phyloP scores from a whole-genome alignment of 2,888 invertebrate genomes.

The Leptopterna dolabrata region DNA sequence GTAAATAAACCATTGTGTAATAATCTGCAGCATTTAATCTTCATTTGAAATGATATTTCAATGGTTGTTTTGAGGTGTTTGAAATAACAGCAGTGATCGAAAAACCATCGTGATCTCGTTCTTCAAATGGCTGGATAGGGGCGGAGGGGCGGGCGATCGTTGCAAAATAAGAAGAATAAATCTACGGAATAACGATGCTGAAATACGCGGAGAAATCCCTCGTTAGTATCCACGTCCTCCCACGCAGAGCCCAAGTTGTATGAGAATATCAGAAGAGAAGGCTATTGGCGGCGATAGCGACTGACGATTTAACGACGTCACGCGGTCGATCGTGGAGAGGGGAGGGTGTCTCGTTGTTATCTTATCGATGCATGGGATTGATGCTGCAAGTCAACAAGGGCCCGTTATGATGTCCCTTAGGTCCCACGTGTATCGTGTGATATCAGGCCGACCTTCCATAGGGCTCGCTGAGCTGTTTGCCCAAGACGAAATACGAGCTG shows the following conservation, averaged over 20 bases:
- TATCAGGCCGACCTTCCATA: not conserved
- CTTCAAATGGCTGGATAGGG: too few species aligned
- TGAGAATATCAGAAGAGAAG: not conserved
- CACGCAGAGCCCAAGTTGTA: not conserved
- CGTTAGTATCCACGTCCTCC: not conserved
- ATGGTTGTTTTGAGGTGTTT: too few species aligned
- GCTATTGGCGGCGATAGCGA: not conserved
- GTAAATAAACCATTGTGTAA: too few species aligned
- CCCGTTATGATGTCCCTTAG: not conserved
- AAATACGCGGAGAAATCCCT: not conserved
- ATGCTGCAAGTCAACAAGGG: not conserved
- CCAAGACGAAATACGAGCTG: not conserved
- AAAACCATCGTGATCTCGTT: too few species aligned
- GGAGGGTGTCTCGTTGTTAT: not conserved
- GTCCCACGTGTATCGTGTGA: slow-evolving; percentile 3
- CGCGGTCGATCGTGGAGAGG: not conserved
- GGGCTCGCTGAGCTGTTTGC: not conserved
- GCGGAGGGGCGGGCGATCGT: too few species aligned
- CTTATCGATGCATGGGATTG: too few species aligned
- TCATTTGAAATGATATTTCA: too few species aligned
- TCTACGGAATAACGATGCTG: too few species aligned
- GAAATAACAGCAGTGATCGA: too few species aligned
- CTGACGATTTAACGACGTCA: not conserved
- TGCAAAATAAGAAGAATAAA: too few species aligned
- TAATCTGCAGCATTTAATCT: too few species aligned